Conservation (phyloP, 2,113 vertebrate species). For the Upupa epops region DNA sequence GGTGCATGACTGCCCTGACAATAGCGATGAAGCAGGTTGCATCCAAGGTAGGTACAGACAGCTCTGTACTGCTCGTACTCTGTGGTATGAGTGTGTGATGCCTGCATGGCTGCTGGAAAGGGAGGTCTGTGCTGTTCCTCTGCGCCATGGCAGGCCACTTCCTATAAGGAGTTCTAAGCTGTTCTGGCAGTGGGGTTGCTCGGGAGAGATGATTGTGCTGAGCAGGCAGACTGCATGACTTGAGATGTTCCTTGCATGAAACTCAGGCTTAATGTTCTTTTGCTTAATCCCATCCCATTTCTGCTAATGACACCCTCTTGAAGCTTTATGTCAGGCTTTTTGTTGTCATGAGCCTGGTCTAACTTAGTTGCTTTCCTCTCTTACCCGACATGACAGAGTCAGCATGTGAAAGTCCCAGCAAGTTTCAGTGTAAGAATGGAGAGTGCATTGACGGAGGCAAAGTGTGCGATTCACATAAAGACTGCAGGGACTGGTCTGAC, state of each 20-base stretch:
- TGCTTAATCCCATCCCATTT: conserved; percentile 44
- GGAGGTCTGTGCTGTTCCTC: not conserved
- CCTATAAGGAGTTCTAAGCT: not conserved
- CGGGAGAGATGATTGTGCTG: not conserved
- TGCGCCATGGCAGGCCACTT: not conserved
- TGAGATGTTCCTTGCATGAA: conserved; percentile 5
- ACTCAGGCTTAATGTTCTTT: conserved; percentile 18
- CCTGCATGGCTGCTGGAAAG: not conserved
- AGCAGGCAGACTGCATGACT: not conserved
- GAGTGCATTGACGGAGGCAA: conserved; percentile 93
- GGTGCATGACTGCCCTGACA: conserved; percentile 88
- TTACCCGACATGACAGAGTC: conserved; percentile 82
- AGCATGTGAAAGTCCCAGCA: conserved; percentile 87
- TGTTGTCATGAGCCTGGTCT: conserved; percentile 28
- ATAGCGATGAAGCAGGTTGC: conserved; percentile 91
- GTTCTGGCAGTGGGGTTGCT: not conserved
- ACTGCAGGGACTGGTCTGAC: conserved; percentile 98
- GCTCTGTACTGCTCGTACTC: not conserved
- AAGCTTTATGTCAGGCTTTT: conserved; percentile 42
- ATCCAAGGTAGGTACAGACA: conserved; percentile 80
- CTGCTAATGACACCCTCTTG: conserved; percentile 48
- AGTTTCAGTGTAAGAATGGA: conserved; percentile 94
- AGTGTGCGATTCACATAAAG: conserved; percentile 91
- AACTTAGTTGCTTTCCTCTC: conserved; percentile 71
- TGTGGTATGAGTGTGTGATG: not conserved